Evolutionary conservation across 2,113 vertebrate genomes (phyloP).

Genomic region (Antechinus stuartii): DNA sequence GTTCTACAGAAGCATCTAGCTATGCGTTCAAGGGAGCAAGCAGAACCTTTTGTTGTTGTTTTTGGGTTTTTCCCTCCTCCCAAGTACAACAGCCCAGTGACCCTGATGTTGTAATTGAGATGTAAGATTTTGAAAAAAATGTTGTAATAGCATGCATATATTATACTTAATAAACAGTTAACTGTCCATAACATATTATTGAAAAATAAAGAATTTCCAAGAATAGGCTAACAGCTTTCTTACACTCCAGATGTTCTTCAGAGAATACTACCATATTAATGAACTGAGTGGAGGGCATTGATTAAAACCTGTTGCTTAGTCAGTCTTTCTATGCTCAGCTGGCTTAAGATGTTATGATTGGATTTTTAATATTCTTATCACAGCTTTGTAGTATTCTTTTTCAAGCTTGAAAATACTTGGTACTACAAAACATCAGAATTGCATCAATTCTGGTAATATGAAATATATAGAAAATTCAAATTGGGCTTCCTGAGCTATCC

Average conservation of each 20-base stretch:
- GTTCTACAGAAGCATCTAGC: not conserved
- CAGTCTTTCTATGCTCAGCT: not conserved
- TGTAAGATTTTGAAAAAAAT: slow-evolving; percentile 25
- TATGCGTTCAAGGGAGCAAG: not conserved
- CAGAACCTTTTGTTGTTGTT: not conserved
- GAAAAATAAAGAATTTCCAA: slow-evolving; percentile 24
- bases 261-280: slow-evolving; percentile 10
- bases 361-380: slow-evolving; percentile 32
- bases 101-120: not conserved
- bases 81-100: not conserved
- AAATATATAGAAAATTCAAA: not conserved
- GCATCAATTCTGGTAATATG: not conserved
- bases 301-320: slow-evolving; percentile 19
- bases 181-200: not conserved
- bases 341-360: slow-evolving; percentile 17
- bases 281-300: not conserved
- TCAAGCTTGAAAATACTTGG: not conserved
- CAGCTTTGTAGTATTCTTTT: not conserved
- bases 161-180: slow-evolving; percentile 50
- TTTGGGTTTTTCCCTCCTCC: too few species aligned
- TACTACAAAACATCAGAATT: not conserved
- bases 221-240: not conserved
- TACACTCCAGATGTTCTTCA: slow-evolving; percentile 18
- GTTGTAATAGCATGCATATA: not conserved
- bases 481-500: not conserved